Conservation (phyloP, 2,797 vertebrate genomes). For the Notamacropus eugenii region DNA sequence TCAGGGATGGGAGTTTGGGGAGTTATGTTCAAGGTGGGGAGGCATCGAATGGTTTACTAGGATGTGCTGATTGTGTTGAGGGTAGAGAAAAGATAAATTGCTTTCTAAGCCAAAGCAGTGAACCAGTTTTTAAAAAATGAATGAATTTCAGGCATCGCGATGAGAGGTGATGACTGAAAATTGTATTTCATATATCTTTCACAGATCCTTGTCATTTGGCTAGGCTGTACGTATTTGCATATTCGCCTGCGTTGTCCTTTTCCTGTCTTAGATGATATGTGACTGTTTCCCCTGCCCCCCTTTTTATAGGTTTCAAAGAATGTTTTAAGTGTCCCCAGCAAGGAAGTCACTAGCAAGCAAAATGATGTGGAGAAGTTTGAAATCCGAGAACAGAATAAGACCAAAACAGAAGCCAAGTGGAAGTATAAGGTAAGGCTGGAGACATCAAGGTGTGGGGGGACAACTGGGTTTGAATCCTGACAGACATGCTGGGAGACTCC, state of each 20-base stretch:
- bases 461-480: neutral
- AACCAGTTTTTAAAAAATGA: neutral
- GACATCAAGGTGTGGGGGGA: neutral
- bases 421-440: slow-evolving; percentile 94
- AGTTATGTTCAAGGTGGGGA: neutral
- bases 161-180: neutral
- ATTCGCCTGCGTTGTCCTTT: neutral
- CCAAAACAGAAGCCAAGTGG: slow-evolving; percentile 98
- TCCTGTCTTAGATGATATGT: slow-evolving; percentile 41
- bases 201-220: neutral
- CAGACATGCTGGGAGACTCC: neutral
- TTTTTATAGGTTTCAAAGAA: slow-evolving; percentile 91
- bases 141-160: too few species aligned
- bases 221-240: neutral
- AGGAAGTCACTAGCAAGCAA: slow-evolving; percentile 91
- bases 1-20: neutral
- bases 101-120: neutral
- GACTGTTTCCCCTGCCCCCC: neutral
- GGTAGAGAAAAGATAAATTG: neutral
- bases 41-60: neutral
- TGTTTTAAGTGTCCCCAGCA: slow-evolving; percentile 91
- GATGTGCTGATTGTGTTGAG: neutral
- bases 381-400: slow-evolving; percentile 96
- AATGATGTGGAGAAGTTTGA: slow-evolving; percentile 95
- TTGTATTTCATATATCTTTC: neutral